phyloP scores from a whole-genome alignment of 2,888 invertebrate species.

The Ichneumoninae sp. region DNA sequence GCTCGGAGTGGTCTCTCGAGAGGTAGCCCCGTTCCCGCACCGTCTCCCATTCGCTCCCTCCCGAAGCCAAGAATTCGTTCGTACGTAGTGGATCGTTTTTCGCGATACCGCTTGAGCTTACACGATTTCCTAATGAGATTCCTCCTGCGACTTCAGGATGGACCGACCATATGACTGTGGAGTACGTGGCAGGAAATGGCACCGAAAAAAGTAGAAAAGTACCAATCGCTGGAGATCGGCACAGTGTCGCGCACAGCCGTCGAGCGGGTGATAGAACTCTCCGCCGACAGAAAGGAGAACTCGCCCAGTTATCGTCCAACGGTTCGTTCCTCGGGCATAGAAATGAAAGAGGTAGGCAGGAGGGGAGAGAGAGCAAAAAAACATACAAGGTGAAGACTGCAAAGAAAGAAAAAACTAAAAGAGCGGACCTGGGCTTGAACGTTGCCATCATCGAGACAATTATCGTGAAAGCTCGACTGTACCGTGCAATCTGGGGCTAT shows the following conservation, averaged over 20 bases:
- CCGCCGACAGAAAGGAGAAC: neutral
- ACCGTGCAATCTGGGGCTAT: constrained; percentile 5
- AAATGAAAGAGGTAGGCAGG: constrained; percentile 12
- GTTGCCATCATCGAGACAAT: constrained; percentile 51
- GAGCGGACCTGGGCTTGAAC: constrained; percentile 21
- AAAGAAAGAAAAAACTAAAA: neutral
- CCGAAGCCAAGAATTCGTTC: constrained; percentile 37
- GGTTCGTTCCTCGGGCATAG: constrained; percentile 14
- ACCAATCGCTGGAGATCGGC: neutral
- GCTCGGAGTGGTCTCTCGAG: constrained; percentile 29
- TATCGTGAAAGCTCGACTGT: constrained; percentile 50
- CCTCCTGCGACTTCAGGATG: neutral
- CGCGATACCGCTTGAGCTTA: constrained; percentile 34
- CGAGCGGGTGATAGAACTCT: neutral
- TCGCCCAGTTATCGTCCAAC: neutral
- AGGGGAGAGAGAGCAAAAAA: neutral
- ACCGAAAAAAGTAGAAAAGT: neutral
- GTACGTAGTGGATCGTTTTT: constrained; percentile 22
- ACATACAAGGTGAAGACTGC: neutral
- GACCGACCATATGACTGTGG: neutral
- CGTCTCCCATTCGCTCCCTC: constrained; percentile 6
- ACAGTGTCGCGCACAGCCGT: neutral
- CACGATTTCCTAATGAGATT: constrained; percentile 50
- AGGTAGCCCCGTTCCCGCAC: constrained; percentile 15
- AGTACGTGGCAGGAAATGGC: neutral